Conservation (phyloP, 2,113 vertebrate species). For the Myotis yumanensis region DNA sequence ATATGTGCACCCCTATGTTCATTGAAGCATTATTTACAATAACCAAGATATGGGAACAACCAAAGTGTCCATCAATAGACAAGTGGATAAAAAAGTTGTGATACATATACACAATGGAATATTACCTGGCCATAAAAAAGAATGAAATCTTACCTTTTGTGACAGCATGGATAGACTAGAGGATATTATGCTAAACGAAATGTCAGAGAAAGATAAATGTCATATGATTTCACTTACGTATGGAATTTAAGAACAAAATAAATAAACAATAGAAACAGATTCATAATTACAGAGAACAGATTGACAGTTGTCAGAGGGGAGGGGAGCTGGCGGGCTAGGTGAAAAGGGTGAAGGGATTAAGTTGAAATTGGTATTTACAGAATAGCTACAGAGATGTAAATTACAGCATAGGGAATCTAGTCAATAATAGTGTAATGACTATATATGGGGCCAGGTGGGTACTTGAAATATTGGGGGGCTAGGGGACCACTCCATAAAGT, state of each 20-base stretch:
- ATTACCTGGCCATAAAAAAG: background rate
- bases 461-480: background rate
- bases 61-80: background rate
- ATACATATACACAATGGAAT: background rate
- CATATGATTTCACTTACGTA: background rate
- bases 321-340: too few species aligned
- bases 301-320: background rate
- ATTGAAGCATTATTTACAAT: background rate
- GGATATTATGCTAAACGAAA: background rate
- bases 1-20: background rate
- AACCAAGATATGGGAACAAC: background rate
- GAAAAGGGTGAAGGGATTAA: background rate
- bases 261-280: background rate
- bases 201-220: background rate
- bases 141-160: background rate
- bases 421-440: background rate
- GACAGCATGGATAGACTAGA: background rate
- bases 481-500: background rate
- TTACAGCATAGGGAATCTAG: background rate
- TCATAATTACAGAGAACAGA: background rate
- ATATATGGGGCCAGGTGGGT: background rate
- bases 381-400: background rate
- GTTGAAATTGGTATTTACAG: background rate
- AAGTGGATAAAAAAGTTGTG: background rate
- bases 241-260: background rate